These are phyloP conservation scores for Connochaetes taurinus DNA, from an alignment of 2,113 vertebrate species.

Conservation along the genomic window DNA sequence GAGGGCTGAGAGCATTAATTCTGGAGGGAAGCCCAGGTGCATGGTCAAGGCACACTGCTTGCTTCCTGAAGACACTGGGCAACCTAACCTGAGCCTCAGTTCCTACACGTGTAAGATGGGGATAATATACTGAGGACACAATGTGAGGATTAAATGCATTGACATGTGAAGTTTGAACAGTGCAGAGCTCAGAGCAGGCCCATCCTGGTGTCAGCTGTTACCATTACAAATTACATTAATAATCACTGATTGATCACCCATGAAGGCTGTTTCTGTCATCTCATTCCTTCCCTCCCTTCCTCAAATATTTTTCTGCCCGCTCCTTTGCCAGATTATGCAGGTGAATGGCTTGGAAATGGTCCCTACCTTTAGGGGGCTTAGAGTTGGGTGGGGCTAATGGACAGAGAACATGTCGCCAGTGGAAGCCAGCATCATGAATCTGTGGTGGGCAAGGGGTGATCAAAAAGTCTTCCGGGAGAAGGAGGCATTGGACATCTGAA, in stretches of 20 bases:
- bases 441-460: fast-evolving
- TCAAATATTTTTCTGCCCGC: not conserved
- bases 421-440: not conserved
- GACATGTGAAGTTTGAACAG: not conserved
- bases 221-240: not conserved
- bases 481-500: not conserved
- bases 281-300: not conserved
- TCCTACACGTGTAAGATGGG: not conserved
- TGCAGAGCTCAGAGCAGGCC: not conserved
- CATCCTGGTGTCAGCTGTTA: not conserved
- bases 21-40: not conserved
- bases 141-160: not conserved
- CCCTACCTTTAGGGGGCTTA: not conserved
- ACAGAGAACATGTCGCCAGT: not conserved
- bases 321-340: not conserved
- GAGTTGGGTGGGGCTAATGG: not conserved
- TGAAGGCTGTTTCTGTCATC: not conserved
- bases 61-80: not conserved
- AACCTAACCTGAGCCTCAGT: not conserved
- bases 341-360: not conserved
- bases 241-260: not conserved
- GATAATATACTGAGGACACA: not conserved
- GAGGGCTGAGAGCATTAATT: not conserved
- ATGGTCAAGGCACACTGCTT: not conserved
- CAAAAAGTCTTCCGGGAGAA: not conserved